Base-by-base conservation (phyloP, 1,140 invertebrate genomes). In the Sarcophaga peregrina region DNA sequence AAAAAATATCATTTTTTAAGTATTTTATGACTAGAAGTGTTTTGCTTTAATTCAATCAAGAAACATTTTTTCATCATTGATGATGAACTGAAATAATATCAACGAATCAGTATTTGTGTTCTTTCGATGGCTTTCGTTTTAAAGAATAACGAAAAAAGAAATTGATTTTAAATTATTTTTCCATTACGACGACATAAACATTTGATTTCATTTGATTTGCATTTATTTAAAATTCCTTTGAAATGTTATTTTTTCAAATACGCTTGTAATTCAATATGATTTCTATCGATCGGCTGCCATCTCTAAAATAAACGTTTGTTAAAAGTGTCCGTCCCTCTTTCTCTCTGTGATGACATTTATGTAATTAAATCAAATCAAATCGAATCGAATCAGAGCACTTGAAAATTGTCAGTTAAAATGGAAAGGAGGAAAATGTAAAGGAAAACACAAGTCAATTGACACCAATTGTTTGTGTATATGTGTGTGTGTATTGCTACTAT, bases 311-410 rank as follows among this genome's bases (percentile, higher is more conserved):
- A 37, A 25, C 62, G 11, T 45, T 74, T 46, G 25, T 37, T 37
- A 37, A 37, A 37, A 37, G 25, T 37, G 25, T 37, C 25, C 25
- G 25, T 37, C 25, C 25, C 25, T 37, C 25, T 37, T 37, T 20
- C n/a, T 25, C 47, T 46, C 72, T 47, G 15, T 75, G 74, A 75
- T 75, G 47, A n/a, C 37, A 46, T 47, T 47, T 75, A 46, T 47
- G 37, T 47, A 75, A 75, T 47, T 15, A 75, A 75, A 47, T 48
- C 37, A 75, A 75, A 75, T 75, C 74, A 75, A 46, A 75, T 47
- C n/a, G 46, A 75, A 47, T 48, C 11, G 46, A 75, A 75, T 75
- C 74, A 75, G 13, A 68, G 62, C n/a, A 68, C 20, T 68, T n/a
- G 17, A 68, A 68, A 68, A 68, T 68, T 68, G 62, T 68, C n/a